Conservation (phyloP, 2,888 invertebrate genomes). For the Seira sanloemensis region DNA sequence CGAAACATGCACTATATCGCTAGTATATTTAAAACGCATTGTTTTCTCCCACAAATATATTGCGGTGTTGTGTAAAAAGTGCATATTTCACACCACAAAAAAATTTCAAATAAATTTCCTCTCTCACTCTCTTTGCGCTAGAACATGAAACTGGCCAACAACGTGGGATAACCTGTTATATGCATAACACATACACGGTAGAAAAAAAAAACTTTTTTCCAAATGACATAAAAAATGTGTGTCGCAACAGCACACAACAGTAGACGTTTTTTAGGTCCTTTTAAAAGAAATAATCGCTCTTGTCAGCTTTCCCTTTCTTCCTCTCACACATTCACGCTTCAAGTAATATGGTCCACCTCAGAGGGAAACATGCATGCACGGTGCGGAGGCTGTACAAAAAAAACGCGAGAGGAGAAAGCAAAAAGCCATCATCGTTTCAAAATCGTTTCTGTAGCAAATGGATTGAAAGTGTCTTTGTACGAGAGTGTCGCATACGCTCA, state of each 20-base stretch:
- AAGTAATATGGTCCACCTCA: neutral
- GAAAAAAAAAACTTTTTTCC: too few relatives aligned
- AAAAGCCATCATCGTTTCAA: neutral
- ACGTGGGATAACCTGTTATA: slow-evolving; percentile 21
- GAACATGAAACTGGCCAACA: slow-evolving; percentile 27
- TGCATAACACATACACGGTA: neutral
- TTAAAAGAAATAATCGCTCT: slow-evolving; percentile 10
- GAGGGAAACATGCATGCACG: too few relatives aligned
- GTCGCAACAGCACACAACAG: neutral
- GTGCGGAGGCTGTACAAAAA: neutral
- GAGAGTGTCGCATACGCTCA: neutral
- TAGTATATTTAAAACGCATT: neutral
- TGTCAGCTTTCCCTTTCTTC: slow-evolving; percentile 10
- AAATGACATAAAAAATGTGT: neutral
- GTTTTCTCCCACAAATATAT: too few relatives aligned
- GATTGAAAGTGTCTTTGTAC: slow-evolving; percentile 35
- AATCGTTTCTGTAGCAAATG: slow-evolving; percentile 35
- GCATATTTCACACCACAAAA: slow-evolving; percentile 29
- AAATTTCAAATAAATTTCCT: slow-evolving; percentile 51
- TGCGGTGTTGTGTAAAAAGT: neutral
- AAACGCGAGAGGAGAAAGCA: neutral
- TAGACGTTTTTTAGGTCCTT: slow-evolving; percentile 1
- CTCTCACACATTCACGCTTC: neutral
- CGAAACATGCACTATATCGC: neutral
- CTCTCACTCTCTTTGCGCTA: slow-evolving; percentile 18